Conservation (phyloP, 1,140 invertebrate genomes). For the Theocolax elegans region DNA sequence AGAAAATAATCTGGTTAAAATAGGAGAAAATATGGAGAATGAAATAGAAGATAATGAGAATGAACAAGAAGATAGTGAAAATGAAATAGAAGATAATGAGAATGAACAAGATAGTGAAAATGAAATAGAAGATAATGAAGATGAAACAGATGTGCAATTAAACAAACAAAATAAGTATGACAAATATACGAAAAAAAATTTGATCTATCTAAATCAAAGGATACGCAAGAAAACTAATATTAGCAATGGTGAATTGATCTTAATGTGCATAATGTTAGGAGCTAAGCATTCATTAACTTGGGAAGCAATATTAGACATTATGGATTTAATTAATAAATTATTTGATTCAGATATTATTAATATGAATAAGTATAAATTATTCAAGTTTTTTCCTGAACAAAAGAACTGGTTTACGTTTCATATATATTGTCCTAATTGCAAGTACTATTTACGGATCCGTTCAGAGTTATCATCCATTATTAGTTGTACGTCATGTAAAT, state of each 20-base stretch:
- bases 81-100: too few species aligned
- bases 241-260: slow-evolving; percentile 18
- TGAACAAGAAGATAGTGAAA: too few species aligned
- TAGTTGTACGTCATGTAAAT: neutral
- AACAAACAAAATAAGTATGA: too few species aligned
- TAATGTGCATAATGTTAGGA: slow-evolving; percentile 16
- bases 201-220: neutral
- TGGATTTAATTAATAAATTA: slow-evolving; percentile 23
- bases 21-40: too few species aligned
- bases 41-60: too few species aligned
- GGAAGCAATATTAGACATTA: slow-evolving; percentile 27
- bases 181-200: too few species aligned
- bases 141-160: too few species aligned
- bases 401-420: slow-evolving; percentile 10
- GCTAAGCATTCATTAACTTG: slow-evolving; percentile 20
- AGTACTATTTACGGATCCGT: slow-evolving; percentile 10
- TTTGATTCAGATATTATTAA: slow-evolving; percentile 19
- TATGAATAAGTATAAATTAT: slow-evolving; percentile 18
- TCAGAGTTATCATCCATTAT: neutral
- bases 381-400: slow-evolving; percentile 15
- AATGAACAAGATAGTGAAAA: too few species aligned
- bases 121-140: too few species aligned
- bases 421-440: slow-evolving; percentile 17
- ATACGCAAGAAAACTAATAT: neutral
- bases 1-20: too few species aligned